Base-by-base conservation (phyloP, 2,888 invertebrate species). In the Scelioninae gen. 2 region DNA sequence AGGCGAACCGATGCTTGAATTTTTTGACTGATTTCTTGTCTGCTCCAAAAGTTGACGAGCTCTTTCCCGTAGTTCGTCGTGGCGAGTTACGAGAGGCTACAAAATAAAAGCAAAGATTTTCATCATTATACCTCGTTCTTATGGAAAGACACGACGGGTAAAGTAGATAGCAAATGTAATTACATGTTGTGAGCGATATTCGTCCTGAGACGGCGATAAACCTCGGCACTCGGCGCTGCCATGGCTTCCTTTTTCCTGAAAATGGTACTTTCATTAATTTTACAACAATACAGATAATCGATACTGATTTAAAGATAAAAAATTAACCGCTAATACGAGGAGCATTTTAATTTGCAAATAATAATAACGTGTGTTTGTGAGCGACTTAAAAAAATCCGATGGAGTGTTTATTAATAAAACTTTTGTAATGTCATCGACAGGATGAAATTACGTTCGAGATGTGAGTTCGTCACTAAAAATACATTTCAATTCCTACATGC, bases 41-140 rank as follows among this genome's bases (percentile, higher is more conserved):
- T 94, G 93, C 82, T 95, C 94, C 78, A 96, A 89, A 85, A 96
- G 89, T 85, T 92, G 91, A 85, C 93, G 90, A 78, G 95, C 95
- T 87, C 93, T 88, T 88, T 95, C 94, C 85, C 94, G 92, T 80
- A 96, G 89, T 87, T 95, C 94, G 80, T 94, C 93, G 83, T 95
- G 94, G 63, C 95, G 91, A 78, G 93, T 92, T 82, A 92, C 88
- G 6, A 73, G 73, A 7, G 67, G 73, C 73, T 73, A 35, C 10
- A 57, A 64, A 45, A 70, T 18, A 41, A 50, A 55, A 57, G 18
- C 7, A 58, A 57, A 57, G 15, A 48, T 50, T 50, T 50, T 18
- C 13, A 18, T 16, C 28, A 55, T 55, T 53, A 45, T 53, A 64
- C 13, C n/a, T 18, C 6, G 41, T 13, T 41, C 18, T 15, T 6